These are phyloP conservation scores for Drosophila murphyi DNA, from an alignment of 1,140 invertebrate genomes.

Conservation along the genomic window DNA sequence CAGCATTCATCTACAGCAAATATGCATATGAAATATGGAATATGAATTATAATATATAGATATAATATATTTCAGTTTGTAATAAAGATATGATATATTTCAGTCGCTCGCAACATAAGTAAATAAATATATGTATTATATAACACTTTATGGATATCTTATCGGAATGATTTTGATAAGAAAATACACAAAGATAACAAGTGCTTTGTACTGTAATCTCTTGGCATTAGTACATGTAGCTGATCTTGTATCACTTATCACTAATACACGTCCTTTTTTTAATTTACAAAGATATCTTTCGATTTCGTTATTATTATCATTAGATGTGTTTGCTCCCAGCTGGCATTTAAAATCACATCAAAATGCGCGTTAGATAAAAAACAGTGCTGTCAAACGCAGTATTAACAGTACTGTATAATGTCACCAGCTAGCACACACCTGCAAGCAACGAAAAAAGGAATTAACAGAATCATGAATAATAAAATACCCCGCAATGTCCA, in stretches of 20 bases:
- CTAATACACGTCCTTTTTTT: too few species aligned
- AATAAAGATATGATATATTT: too few species aligned
- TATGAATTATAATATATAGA: too few species aligned
- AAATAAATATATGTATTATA: too few species aligned
- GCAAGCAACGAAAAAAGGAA: conserved; percentile 8
- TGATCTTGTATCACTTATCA: too few species aligned
- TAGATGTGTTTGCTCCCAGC: background rate
- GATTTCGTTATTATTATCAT: too few species aligned
- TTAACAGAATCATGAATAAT: background rate
- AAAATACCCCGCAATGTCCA: conserved; percentile 21
- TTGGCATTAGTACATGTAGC: too few species aligned
- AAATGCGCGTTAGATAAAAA: conserved; percentile 3
- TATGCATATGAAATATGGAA: too few species aligned
- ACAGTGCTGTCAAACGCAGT: conserved; percentile 19
- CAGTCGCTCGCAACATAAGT: too few species aligned
- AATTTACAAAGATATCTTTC: background rate
- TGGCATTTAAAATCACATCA: background rate
- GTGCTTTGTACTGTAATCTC: background rate
- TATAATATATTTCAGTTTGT: too few species aligned
- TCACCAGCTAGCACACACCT: conserved; percentile 34
- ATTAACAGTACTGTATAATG: conserved; percentile 23
- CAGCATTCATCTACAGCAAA: too few species aligned
- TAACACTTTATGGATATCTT: background rate
- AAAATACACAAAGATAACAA: background rate
- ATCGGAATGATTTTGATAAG: background rate